Percentiles rank a stretch among this genome's conserved stretches.
These are phyloP conservation scores for Petroica traversi DNA, from an alignment of 2,113 vertebrate genomes.

Conservation along the genomic window DNA sequence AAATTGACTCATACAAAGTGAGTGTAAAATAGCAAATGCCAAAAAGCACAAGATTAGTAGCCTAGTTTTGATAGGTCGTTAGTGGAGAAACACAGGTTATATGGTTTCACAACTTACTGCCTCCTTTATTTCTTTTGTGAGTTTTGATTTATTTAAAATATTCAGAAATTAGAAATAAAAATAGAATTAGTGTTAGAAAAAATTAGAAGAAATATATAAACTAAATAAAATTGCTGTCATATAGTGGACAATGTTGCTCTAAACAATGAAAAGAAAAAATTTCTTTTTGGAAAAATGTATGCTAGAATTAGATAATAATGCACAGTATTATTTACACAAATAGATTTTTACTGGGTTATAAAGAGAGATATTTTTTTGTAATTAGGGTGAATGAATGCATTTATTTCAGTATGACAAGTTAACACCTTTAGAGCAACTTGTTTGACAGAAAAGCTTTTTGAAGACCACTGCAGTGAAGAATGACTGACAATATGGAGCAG, in stretches of 20 bases:
- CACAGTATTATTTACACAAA: not conserved
- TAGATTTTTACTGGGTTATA: slow-evolving; percentile 2
- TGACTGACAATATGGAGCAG: not conserved
- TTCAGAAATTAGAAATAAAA: no score
- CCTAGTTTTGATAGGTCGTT: not conserved
- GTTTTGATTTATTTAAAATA: not conserved
- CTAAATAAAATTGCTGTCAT: not conserved
- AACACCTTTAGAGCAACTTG: not conserved
- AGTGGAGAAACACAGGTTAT: not conserved
- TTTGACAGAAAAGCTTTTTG: not conserved
- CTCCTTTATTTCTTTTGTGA: not conserved
- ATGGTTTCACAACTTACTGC: not conserved
- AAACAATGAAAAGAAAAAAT: not conserved
- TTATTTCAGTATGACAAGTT: not conserved
- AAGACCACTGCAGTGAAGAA: not conserved
- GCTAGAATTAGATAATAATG: slow-evolving; percentile 29
- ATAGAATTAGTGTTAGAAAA: no score
- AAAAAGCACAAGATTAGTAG: not conserved
- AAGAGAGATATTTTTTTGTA: not conserved
- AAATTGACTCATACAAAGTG: not conserved
- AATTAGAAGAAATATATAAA: not conserved
- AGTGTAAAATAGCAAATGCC: not conserved
- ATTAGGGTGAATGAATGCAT: slow-evolving; percentile 31
- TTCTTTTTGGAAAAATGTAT: not conserved
- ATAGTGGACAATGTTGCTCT: not conserved